These are phyloP conservation scores for Venustoraphidia nigricollis DNA, from an alignment of 2,888 invertebrate genomes.

Conservation along the genomic window DNA sequence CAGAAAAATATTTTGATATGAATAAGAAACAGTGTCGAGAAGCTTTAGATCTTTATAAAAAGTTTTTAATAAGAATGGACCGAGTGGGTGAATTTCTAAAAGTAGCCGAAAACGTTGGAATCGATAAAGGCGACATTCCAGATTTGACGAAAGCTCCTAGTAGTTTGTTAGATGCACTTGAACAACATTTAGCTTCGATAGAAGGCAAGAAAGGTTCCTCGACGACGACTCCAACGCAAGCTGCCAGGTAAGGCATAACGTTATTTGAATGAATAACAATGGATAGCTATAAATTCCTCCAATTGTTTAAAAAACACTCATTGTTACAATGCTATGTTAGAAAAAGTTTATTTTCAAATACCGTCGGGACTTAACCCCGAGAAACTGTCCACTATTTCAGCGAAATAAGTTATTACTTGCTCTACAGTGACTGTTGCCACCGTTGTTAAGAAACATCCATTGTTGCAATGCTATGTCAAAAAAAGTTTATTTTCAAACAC, in stretches of 20 bases:
- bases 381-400: too few relatives aligned
- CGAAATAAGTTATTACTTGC: too few relatives aligned
- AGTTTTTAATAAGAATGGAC: slow-evolving; percentile 97
- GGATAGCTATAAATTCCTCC: too few relatives aligned
- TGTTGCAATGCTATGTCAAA: too few relatives aligned
- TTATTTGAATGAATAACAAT: not conserved
- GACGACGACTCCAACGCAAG: slow-evolving; percentile 71
- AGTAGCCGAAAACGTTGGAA: slow-evolving; percentile 82
- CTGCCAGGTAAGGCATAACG: slow-evolving; percentile 47
- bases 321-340: too few relatives aligned
- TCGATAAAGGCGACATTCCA: slow-evolving; percentile 96
- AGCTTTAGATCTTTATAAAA: slow-evolving; percentile 95
- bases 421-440: too few relatives aligned
- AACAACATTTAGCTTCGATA: slow-evolving; percentile 83
- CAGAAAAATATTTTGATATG: slow-evolving; percentile 99
- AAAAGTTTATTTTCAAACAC: too few relatives aligned
- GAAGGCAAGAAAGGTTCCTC: slow-evolving; percentile 86
- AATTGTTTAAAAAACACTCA: too few relatives aligned
- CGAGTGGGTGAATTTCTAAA: slow-evolving; percentile 95
- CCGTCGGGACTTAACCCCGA: too few relatives aligned
- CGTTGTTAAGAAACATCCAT: too few relatives aligned
- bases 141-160: slow-evolving; percentile 97
- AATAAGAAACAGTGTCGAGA: slow-evolving; percentile 98
- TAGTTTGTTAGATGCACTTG: slow-evolving; percentile 89
- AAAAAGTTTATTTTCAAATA: too few relatives aligned